Conservation (phyloP, 2,888 invertebrate species). For the Callinectes sapidus region DNA sequence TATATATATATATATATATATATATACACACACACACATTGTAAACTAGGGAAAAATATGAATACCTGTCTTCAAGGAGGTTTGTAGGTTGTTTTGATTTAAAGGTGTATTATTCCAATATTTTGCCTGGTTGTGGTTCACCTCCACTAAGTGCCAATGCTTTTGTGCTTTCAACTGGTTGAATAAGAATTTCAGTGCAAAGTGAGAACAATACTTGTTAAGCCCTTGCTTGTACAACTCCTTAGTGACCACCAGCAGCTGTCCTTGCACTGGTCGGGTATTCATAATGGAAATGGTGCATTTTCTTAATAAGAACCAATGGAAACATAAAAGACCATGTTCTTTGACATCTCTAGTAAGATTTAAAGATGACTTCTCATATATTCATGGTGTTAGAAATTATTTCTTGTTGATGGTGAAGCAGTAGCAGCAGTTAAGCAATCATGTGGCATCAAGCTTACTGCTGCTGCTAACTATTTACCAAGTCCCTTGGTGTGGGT, state of each 20-base stretch:
- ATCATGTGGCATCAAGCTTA: not conserved
- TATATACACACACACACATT: not conserved
- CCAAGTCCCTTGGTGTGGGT: not conserved
- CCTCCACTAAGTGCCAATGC: constrained; percentile 49
- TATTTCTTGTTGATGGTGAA: not conserved
- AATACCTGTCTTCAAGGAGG: not conserved
- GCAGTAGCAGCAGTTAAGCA: not conserved
- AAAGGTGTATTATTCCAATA: not conserved
- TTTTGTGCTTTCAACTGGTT: constrained; percentile 51
- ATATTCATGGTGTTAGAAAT: not conserved
- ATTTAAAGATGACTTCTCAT: not conserved
- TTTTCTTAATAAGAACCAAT: not conserved
- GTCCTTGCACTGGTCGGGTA: not conserved
- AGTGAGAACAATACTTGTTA: constrained; percentile 22
- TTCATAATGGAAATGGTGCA: not conserved
- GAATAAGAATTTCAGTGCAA: constrained; percentile 17
- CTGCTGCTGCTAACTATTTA: not conserved
- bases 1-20: no score
- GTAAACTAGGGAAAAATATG: not conserved
- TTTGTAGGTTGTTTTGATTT: constrained; percentile 10
- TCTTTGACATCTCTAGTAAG: not conserved
- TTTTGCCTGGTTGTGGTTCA: not conserved
- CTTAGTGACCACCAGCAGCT: not conserved
- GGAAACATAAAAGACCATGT: not conserved
- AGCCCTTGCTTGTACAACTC: not conserved